phyloP scores from a whole-genome alignment of 92 coral and sea anemone species.

The Phenganax stokvisi region DNA sequence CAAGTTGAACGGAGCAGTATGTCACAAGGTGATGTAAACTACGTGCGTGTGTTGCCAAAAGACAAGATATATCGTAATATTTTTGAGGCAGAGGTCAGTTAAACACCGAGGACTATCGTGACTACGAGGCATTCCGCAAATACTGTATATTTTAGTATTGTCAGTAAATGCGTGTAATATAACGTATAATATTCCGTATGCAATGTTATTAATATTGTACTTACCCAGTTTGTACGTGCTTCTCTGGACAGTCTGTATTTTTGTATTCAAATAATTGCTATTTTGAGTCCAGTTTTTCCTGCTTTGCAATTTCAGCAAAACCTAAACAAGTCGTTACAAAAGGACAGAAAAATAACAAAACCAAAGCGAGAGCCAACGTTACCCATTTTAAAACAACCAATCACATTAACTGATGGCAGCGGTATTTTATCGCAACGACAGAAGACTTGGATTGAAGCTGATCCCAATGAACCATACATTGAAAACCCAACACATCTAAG shows the following conservation, averaged over 20 bases:
- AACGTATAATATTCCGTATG: no score
- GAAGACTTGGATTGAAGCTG: conserved; percentile 75
- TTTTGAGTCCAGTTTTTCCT: not conserved
- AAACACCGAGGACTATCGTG: not conserved
- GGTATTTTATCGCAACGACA: conserved; percentile 80
- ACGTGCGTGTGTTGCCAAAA: conserved; percentile 61
- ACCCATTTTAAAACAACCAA: conserved; percentile 78
- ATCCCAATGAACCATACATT: conserved; percentile 78
- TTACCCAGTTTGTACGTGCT: no score
- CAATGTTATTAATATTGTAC: no score
- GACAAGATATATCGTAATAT: conserved; percentile 86
- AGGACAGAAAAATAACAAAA: conserved; percentile 54
- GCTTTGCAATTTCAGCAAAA: conserved; percentile 50
- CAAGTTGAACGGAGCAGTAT: conserved; percentile 28
- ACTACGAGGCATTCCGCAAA: no score
- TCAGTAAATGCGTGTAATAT: not conserved
- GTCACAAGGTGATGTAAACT: conserved; percentile 70
- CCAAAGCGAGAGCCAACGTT: conserved; percentile 68
- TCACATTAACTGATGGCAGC: conserved; percentile 71
- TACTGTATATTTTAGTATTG: not conserved
- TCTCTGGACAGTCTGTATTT: not conserved
- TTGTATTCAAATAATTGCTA: no score
- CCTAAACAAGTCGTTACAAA: conserved; percentile 71
- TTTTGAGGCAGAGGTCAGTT: conserved; percentile 87
- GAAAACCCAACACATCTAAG: conserved; percentile 89